Evolutionary conservation across 2,113 vertebrate species (phyloP).

Genomic region (Micronycteris hirsuta): DNA sequence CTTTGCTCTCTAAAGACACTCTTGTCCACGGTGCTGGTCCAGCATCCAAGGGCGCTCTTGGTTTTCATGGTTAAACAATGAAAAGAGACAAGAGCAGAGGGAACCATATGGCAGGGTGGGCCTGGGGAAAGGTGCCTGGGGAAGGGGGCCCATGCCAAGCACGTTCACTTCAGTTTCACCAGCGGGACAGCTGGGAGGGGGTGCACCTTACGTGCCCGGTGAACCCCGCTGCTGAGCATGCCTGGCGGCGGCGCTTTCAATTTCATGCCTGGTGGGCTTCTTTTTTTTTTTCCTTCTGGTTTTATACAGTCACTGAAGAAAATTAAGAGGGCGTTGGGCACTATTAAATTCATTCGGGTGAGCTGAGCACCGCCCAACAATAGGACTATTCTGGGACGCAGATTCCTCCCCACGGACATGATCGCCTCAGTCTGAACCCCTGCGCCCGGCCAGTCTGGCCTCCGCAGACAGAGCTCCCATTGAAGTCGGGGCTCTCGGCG

Average conservation of each 20-base stretch:
- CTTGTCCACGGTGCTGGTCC: neutral
- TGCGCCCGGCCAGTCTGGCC: neutral
- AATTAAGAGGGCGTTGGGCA: slow-evolving; percentile 20
- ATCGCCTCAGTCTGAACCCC: neutral
- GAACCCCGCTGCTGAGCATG: neutral
- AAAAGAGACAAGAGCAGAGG: neutral
- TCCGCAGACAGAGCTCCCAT: neutral
- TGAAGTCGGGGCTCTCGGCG: neutral
- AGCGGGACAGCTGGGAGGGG: neutral
- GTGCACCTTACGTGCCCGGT: neutral
- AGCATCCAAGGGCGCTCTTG: neutral
- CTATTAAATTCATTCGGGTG: slow-evolving; percentile 32
- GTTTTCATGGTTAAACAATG: neutral
- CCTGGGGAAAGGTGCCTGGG: neutral
- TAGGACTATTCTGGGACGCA: neutral
- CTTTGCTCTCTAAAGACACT: neutral
- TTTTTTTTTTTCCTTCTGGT: neutral
- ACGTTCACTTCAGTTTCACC: neutral
- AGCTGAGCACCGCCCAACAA: slow-evolving; percentile 12
- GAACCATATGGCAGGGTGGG: neutral
- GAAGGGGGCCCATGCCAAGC: neutral
- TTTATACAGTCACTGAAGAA: slow-evolving; percentile 23
- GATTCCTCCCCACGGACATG: neutral
- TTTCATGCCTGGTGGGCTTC: slow-evolving; percentile 35
- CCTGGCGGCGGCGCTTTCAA: slow-evolving; percentile 5